These are phyloP conservation scores for Pseudoatta argentina DNA, from an alignment of 1,140 invertebrate species.

Conservation along the genomic window DNA sequence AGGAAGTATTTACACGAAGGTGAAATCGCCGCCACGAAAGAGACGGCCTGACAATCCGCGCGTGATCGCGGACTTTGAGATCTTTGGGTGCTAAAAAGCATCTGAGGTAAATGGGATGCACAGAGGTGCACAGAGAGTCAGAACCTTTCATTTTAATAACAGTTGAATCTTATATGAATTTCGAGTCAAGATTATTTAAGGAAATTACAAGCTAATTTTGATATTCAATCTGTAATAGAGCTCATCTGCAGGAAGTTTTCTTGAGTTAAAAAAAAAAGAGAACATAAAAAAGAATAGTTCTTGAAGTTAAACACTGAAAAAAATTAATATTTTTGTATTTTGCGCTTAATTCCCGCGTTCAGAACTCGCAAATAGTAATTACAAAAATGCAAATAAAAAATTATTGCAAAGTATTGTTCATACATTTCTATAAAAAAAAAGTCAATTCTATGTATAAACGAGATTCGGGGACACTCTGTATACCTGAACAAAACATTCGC, in stretches of 20 bases:
- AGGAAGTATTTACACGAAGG: conserved; percentile 46
- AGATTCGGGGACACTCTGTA: not conserved
- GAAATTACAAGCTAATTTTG: not conserved
- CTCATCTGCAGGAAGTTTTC: not conserved
- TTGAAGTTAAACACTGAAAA: not conserved
- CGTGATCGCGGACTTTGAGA: conserved; percentile 39
- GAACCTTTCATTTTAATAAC: not conserved
- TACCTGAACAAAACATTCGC: conserved; percentile 49
- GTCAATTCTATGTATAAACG: not conserved
- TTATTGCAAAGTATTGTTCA: not conserved
- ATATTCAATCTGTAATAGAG: not conserved
- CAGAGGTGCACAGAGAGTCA: not conserved
- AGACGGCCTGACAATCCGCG: conserved; percentile 23
- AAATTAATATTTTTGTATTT: not conserved
- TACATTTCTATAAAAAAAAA: not conserved
- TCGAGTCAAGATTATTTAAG: not conserved
- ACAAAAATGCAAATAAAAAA: not conserved
- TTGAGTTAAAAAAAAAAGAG: not conserved
- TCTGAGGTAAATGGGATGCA: conserved; percentile 30
- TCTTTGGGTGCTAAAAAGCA: conserved; percentile 44
- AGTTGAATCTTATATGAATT: not conserved
- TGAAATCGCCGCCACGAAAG: conserved; percentile 43
- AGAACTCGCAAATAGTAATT: not conserved
- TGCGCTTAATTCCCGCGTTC: not conserved
- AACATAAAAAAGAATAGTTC: not conserved